These are phyloP conservation scores for Threskiornis aethiopicus DNA, from an alignment of 2,797 vertebrate genomes.

Conservation along the genomic window DNA sequence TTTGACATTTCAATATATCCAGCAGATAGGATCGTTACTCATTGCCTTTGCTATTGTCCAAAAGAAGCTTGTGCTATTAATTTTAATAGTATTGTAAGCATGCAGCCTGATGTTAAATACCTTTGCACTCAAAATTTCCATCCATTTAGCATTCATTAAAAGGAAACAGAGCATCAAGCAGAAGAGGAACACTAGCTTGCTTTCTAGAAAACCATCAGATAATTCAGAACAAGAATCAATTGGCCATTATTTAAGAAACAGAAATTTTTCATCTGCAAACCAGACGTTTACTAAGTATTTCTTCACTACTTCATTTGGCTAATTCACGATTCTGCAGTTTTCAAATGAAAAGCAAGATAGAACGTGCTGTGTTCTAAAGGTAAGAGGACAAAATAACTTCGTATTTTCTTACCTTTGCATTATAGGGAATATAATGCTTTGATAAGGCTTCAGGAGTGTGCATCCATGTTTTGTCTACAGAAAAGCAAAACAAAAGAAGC, in stretches of 20 bases:
- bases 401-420: constrained; percentile 87
- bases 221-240: neutral
- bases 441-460: constrained; percentile 96
- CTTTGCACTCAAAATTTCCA: neutral
- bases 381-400: neutral
- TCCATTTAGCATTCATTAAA: neutral
- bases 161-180: neutral
- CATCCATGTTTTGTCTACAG: constrained; percentile 99
- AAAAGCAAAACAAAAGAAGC: constrained; percentile 59
- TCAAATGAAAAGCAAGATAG: neutral
- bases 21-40: neutral
- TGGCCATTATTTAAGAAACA: neutral
- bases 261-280: neutral
- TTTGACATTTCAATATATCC: neutral
- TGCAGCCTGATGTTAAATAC: neutral
- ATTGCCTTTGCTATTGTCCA: neutral
- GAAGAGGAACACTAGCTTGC: neutral
- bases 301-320: neutral
- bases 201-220: neutral
- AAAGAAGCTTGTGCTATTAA: neutral
- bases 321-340: neutral
- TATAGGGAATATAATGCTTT: constrained; percentile 97
- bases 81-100: neutral
- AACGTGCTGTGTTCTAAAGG: accelerated
- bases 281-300: neutral